Evolutionary conservation across 2,888 invertebrate genomes (phyloP).

Genomic region (Lypha dubia): DNA sequence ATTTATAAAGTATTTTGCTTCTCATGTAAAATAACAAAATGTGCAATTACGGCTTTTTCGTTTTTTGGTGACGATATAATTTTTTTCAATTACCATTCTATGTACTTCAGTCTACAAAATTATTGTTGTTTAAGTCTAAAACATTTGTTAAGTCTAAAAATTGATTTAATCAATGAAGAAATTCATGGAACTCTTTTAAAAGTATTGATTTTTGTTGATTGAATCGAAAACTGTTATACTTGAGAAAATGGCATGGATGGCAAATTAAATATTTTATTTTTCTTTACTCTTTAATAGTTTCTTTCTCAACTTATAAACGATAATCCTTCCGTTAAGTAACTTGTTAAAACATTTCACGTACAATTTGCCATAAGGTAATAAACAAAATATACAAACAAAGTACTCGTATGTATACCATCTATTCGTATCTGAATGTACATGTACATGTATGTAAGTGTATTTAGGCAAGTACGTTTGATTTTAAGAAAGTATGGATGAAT

Average conservation of each 20-base stretch:
- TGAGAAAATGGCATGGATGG: neutral
- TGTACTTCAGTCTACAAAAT: no score
- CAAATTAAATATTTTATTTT: constrained; percentile 1
- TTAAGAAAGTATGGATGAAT: neutral
- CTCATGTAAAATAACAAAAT: no score
- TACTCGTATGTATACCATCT: constrained; percentile 1
- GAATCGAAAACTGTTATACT: neutral
- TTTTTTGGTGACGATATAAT: no score
- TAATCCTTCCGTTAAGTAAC: constrained; percentile 71
- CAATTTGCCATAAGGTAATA: constrained; percentile 71
- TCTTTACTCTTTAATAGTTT: constrained; percentile 1
- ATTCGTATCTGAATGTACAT: neutral
- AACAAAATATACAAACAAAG: constrained; percentile 38
- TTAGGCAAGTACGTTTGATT: neutral
- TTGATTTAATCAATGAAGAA: neutral
- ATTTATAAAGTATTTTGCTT: no score
- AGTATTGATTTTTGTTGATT: neutral
- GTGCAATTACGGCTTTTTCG: no score
- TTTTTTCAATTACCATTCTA: no score
- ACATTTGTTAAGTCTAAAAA: no score
- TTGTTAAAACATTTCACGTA: constrained; percentile 71
- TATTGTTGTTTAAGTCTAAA: no score
- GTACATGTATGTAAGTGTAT: neutral
- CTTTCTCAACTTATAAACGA: constrained; percentile 52
- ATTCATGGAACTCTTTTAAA: neutral